Evolutionary conservation across 2,797 vertebrate genomes (phyloP).

Genomic region (Otolemur crassicaudatus): DNA sequence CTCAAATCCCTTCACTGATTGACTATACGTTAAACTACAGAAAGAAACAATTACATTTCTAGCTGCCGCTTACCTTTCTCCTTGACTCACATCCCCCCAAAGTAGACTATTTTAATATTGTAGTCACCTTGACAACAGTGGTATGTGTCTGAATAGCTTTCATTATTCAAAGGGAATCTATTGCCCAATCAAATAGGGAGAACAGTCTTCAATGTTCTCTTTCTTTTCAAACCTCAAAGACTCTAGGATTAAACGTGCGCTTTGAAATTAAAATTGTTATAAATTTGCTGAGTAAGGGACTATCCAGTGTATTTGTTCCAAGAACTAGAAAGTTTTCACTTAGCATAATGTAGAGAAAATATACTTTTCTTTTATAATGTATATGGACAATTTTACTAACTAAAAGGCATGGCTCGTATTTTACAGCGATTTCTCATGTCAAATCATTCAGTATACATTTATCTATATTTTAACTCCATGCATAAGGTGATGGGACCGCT

Average conservation of each 20-base stretch:
- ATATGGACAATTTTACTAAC: slow-evolving; percentile 46
- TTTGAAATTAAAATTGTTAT: slow-evolving; percentile 73
- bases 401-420: not conserved
- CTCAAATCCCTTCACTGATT: slow-evolving; percentile 15
- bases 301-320: not conserved
- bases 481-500: not conserved
- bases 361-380: not conserved
- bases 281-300: slow-evolving; percentile 69
- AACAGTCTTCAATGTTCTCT: slow-evolving; percentile 52
- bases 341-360: slow-evolving; percentile 25
- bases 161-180: slow-evolving; percentile 68
- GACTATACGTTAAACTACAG: not conserved
- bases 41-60: slow-evolving; percentile 30
- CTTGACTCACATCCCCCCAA: slow-evolving; percentile 12
- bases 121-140: slow-evolving; percentile 67
- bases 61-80: slow-evolving; percentile 17
- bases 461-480: not conserved
- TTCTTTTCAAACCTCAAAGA: slow-evolving; percentile 71
- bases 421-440: slow-evolving; percentile 34
- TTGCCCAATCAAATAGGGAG: not conserved
- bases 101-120: slow-evolving; percentile 51
- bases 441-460: not conserved
- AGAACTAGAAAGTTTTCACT: slow-evolving; percentile 51
- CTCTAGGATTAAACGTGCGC: slow-evolving; percentile 64
- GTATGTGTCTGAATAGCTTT: slow-evolving; percentile 62